A percentile compares a stretch with the other conserved stretches of the same genome.
These are phyloP conservation scores for Mercenaria mercenaria DNA, from an alignment of 1,140 invertebrate genomes.

Conservation along the genomic window DNA sequence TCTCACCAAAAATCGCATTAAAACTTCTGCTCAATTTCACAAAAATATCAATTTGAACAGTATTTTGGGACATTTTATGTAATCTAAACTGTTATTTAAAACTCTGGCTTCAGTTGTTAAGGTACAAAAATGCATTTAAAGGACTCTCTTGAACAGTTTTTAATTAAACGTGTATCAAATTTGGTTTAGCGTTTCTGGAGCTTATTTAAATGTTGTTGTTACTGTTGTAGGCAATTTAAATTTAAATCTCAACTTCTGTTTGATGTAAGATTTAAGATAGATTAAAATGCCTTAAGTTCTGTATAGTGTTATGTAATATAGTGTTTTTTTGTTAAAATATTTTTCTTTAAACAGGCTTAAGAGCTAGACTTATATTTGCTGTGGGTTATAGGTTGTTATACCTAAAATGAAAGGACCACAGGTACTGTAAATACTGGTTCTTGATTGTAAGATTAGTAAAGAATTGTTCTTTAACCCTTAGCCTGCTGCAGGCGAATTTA, in stretches of 20 bases:
- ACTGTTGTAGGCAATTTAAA: neutral
- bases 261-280: neutral
- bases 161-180: conserved; percentile 30
- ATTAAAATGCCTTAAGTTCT: neutral
- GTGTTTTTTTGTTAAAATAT: neutral
- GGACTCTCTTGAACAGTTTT: neutral
- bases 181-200: neutral
- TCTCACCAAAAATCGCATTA: neutral
- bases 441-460: too few relatives aligned
- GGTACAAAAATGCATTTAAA: conserved; percentile 21
- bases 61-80: neutral
- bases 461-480: too few relatives aligned
- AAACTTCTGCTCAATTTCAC: conserved; percentile 32
- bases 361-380: too few relatives aligned
- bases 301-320: neutral
- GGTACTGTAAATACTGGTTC: too few relatives aligned
- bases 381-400: too few relatives aligned
- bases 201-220: neutral
- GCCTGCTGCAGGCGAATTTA: too few relatives aligned
- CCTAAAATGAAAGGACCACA: too few relatives aligned
- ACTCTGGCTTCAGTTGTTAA: neutral
- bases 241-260: conserved; percentile 7
- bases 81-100: conserved; percentile 15
- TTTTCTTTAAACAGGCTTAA: too few relatives aligned
- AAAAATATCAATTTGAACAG: neutral